Percentiles rank a stretch among this genome's conserved stretches.
Conservation (phyloP, 2,797 vertebrate species). For the Urocyon cinereoargenteus region DNA sequence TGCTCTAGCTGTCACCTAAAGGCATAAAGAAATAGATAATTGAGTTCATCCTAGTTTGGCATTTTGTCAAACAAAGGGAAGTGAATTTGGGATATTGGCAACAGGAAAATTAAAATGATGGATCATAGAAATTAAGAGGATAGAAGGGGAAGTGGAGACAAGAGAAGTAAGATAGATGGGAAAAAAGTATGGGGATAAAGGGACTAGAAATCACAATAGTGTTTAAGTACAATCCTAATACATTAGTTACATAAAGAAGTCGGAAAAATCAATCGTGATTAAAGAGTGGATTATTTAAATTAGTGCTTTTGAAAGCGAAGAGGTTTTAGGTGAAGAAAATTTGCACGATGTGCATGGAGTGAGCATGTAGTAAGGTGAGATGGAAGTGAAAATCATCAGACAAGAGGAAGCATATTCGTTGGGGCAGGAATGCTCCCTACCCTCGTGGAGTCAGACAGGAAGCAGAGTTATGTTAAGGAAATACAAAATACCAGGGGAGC, state of each 20-base stretch:
- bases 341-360: neutral
- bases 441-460: neutral
- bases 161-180: neutral
- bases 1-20: neutral
- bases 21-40: neutral
- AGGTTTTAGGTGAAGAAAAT: neutral
- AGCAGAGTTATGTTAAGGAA: neutral
- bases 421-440: neutral
- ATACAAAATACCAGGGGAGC: neutral
- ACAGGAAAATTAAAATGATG: neutral
- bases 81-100: neutral
- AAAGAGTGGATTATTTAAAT: slow-evolving; percentile 18
- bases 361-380: neutral
- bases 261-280: neutral
- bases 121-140: neutral
- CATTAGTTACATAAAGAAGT: neutral
- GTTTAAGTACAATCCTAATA: neutral
- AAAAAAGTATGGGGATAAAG: neutral
- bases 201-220: neutral
- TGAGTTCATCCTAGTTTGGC: neutral
- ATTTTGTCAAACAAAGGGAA: neutral
- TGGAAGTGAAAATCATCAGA: neutral
- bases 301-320: neutral
- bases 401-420: neutral
- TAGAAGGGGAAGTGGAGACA: neutral